phyloP scores from a whole-genome alignment of 2,113 vertebrate genomes.

The Rhegmatorhina hoffmannsi region DNA sequence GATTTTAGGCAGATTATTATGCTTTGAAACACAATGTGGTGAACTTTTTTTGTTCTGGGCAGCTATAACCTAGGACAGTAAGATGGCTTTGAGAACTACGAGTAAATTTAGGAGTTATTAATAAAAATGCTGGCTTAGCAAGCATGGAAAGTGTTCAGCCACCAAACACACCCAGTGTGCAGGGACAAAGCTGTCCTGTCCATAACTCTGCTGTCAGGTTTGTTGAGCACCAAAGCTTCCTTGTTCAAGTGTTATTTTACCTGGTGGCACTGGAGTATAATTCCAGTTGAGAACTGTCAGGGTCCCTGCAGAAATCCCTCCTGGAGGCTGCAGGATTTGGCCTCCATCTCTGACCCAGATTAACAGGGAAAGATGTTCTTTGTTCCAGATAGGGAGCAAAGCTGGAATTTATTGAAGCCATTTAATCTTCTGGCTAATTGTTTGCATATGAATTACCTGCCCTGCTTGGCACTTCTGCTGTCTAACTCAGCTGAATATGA shows the following conservation, averaged over 20 bases:
- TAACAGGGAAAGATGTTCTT: background rate
- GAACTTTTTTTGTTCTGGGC: background rate
- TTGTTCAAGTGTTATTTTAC: background rate
- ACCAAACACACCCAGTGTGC: background rate
- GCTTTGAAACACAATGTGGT: background rate
- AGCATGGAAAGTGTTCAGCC: background rate
- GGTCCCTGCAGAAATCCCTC: background rate
- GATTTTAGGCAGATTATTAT: background rate
- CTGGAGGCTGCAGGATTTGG: background rate
- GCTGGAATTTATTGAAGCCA: background rate
- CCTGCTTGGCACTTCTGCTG: background rate
- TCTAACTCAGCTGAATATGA: background rate
- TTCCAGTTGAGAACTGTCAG: background rate
- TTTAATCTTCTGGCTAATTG: slow-evolving; percentile 1
- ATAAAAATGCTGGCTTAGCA: background rate
- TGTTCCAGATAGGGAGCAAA: background rate
- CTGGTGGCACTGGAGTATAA: background rate
- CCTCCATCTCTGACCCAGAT: background rate
- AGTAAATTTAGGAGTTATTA: background rate
- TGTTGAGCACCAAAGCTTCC: background rate
- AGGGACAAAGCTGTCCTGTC: background rate
- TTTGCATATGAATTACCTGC: background rate
- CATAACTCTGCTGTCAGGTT: background rate
- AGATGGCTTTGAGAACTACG: background rate
- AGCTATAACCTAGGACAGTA: fast-evolving